phyloP scores from a whole-genome alignment of 2,888 invertebrate species.

The Drosophila recens region DNA sequence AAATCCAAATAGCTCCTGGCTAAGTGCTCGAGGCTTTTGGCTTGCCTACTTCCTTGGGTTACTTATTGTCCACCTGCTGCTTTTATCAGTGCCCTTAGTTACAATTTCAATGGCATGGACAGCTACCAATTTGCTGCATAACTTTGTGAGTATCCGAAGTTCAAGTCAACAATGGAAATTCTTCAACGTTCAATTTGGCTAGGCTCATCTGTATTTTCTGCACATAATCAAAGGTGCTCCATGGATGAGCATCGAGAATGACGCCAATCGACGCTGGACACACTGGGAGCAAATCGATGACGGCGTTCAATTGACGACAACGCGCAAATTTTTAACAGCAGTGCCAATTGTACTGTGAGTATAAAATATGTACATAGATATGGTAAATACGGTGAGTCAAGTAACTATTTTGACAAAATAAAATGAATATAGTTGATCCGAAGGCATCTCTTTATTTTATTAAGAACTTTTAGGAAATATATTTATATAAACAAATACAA shows the following conservation, averaged over 20 bases:
- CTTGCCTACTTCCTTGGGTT: conserved; percentile 88
- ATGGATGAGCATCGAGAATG: conserved; percentile 89
- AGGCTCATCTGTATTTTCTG: conserved; percentile 88
- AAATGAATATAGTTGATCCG: no score
- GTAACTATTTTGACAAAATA: no score
- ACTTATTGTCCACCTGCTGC: conserved; percentile 87
- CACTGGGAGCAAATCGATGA: conserved; percentile 91
- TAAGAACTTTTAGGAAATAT: no score
- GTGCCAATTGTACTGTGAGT: conserved; percentile 89
- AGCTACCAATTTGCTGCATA: conserved; percentile 88
- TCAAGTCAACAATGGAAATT: neutral
- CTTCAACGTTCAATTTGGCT: conserved; percentile 15
- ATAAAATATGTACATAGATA: no score
- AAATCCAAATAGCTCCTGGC: conserved; percentile 89
- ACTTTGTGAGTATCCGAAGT: conserved; percentile 86
- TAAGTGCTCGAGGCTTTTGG: conserved; percentile 89
- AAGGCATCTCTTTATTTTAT: no score
- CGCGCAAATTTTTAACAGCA: conserved; percentile 89
- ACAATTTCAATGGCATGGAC: conserved; percentile 89
- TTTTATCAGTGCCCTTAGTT: conserved; percentile 88
- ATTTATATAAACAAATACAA: no score
- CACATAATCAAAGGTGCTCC: conserved; percentile 90
- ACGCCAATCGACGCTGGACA: conserved; percentile 87
- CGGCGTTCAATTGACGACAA: conserved; percentile 89
- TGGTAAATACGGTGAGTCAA: no score